phyloP scores from a whole-genome alignment of 2,888 invertebrate species.

The Callinectes sapidus region DNA sequence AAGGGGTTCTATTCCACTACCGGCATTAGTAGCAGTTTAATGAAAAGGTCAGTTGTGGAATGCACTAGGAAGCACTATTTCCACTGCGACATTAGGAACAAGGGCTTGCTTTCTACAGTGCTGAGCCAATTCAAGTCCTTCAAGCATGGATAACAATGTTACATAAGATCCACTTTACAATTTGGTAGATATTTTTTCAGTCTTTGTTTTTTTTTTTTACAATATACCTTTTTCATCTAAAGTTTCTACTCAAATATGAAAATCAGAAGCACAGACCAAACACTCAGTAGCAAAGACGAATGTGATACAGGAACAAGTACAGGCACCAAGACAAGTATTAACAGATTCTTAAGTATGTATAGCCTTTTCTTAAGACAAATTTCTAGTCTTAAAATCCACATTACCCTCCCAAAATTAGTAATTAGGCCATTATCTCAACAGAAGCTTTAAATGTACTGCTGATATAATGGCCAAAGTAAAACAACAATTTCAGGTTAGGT shows the following conservation, averaged over 20 bases:
- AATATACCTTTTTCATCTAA: not conserved
- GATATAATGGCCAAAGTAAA: too few relatives aligned
- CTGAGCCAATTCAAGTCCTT: not conserved
- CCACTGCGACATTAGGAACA: not conserved
- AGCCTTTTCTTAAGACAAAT: too few relatives aligned
- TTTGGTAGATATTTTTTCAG: not conserved
- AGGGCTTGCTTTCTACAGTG: not conserved
- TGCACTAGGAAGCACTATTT: slow-evolving; percentile 14
- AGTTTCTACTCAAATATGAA: not conserved
- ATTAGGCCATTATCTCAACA: too few relatives aligned
- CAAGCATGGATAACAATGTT: slow-evolving; percentile 1
- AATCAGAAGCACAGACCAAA: not conserved
- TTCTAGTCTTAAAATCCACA: too few relatives aligned
- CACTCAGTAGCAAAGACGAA: not conserved
- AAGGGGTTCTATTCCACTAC: not conserved
- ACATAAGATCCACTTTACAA: not conserved
- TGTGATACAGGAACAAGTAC: too few relatives aligned
- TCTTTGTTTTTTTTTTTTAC: not conserved
- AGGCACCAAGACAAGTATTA: too few relatives aligned
- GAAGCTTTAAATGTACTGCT: too few relatives aligned
- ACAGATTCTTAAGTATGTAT: too few relatives aligned
- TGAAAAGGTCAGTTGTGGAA: slow-evolving; percentile 11
- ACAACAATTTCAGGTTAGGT: too few relatives aligned
- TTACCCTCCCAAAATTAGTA: too few relatives aligned
- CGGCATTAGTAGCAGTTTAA: not conserved